A percentile compares a stretch with the other conserved stretches of the same genome.
These are phyloP conservation scores for Gnatocerus cornutus DNA, from an alignment of 2,888 invertebrate species.

Conservation along the genomic window DNA sequence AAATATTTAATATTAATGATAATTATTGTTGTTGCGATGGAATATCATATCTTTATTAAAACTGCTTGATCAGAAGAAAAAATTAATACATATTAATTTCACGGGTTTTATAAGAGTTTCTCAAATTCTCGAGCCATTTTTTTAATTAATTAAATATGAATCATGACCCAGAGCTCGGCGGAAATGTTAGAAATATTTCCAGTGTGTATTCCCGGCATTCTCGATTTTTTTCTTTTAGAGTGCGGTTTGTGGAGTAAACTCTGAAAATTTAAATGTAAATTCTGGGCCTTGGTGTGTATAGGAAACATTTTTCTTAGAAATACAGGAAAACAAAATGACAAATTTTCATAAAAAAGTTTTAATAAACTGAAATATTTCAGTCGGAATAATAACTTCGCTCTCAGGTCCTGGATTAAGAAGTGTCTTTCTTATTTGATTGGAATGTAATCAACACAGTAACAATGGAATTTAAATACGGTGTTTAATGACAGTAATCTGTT, in stretches of 20 bases:
- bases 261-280: constrained; percentile 18
- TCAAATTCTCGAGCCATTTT: not conserved
- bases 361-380: not conserved
- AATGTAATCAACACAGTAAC: constrained; percentile 30
- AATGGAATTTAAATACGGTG: constrained; percentile 22
- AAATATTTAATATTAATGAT: constrained; percentile 46
- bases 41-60: constrained; percentile 17
- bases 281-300: not conserved
- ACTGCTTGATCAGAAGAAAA: constrained; percentile 6
- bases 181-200: constrained; percentile 32
- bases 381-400: constrained; percentile 4
- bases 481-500: constrained; percentile 19
- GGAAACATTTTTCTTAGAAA: not conserved
- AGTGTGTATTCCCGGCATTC: not conserved
- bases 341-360: too few species aligned
- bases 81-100: not conserved
- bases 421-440: constrained; percentile 23
- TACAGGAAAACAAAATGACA: not conserved
- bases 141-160: constrained; percentile 19
- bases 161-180: constrained; percentile 1
- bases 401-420: not conserved
- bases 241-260: constrained; percentile 22
- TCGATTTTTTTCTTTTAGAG: constrained; percentile 7
- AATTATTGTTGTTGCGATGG: constrained; percentile 24
- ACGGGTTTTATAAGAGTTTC: not conserved